Evolutionary conservation across 2,797 vertebrate species (phyloP).

Genomic region (Cephalopachus bancanus): DNA sequence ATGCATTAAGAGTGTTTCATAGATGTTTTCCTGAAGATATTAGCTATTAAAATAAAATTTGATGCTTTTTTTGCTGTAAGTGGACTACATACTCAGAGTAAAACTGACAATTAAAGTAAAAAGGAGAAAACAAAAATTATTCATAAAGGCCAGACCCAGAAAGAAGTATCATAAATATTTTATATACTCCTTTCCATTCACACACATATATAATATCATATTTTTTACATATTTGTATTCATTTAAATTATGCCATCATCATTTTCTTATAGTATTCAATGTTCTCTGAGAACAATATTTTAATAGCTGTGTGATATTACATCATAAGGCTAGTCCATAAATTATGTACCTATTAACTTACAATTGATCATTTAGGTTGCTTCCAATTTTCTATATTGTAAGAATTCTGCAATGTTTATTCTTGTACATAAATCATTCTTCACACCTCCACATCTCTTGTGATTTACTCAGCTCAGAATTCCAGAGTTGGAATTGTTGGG

Average conservation of each 20-base stretch:
- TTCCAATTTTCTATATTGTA: constrained; percentile 47
- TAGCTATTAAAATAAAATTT: constrained; percentile 48
- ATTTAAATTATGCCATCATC: constrained; percentile 43
- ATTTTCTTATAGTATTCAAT: constrained; percentile 14
- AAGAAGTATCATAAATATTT: constrained; percentile 45
- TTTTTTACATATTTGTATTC: constrained; percentile 58
- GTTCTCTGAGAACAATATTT: constrained; percentile 30
- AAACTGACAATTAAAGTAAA: not conserved
- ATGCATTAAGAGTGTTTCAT: not conserved
- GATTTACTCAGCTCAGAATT: not conserved
- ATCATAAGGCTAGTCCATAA: not conserved
- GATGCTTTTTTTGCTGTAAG: constrained; percentile 22
- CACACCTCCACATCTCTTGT: not conserved
- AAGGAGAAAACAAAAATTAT: constrained; percentile 4
- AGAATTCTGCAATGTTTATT: not conserved
- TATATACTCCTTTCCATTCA: not conserved
- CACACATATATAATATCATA: not conserved
- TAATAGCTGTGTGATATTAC: not conserved
- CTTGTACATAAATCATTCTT: not conserved
- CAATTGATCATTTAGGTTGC: not conserved
- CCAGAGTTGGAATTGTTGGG: not conserved
- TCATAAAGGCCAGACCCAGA: not conserved
- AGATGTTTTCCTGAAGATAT: not conserved
- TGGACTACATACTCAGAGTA: not conserved
- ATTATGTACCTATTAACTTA: constrained; percentile 52